Base-by-base conservation (phyloP, 53 echinoderm and acorn worm species). In the Henricia sp. region DNA sequence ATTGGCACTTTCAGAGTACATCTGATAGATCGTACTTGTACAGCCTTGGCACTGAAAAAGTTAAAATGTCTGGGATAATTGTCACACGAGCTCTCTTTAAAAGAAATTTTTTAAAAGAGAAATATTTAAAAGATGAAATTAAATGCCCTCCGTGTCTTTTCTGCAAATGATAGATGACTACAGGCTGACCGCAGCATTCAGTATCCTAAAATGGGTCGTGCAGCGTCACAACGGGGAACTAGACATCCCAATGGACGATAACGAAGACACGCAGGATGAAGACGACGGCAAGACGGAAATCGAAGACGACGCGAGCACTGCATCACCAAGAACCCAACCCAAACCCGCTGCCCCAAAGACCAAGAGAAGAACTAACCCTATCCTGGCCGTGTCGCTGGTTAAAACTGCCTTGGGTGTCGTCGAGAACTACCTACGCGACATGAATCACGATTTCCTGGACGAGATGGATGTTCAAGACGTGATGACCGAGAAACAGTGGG, bases 161-260 rank as follows among this genome's bases (percentile, higher is more conserved):
- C n/a, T n/a, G n/a, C n/a, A n/a, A n/a, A n/a, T n/a, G 20, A 37
- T 67, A 96, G 96, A 85, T 82, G 96, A 96, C 85, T 96, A 94
- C 77, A 82, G 92, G 76, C 46, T 96, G 58, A 80, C 70, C 6
- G 92, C 92, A 19, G 96, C 96, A 3, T 68, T 80, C 27, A 88
- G 90, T 38, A 90, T 96, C 34, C 29, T 96, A 28, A 91, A 89
- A 39, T 96, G 96, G 96, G 92, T 96, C 13, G 86, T 96, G 12
- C 76, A 87, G 77, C 90, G 86, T 43, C 95, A 95, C 74, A 91
- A 89, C 67, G 91, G 90, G 20, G 94, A 96, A 51, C 77, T 89
- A 50, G 95, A 95, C 59, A 74, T 69, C 23, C 87, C 78, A 25
- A 72, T 87, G 82, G 89, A 92, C 3, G 85, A 85, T 39, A 58